Evolutionary conservation across 2,888 invertebrate genomes (phyloP).

Genomic region (Pteria penguin): DNA sequence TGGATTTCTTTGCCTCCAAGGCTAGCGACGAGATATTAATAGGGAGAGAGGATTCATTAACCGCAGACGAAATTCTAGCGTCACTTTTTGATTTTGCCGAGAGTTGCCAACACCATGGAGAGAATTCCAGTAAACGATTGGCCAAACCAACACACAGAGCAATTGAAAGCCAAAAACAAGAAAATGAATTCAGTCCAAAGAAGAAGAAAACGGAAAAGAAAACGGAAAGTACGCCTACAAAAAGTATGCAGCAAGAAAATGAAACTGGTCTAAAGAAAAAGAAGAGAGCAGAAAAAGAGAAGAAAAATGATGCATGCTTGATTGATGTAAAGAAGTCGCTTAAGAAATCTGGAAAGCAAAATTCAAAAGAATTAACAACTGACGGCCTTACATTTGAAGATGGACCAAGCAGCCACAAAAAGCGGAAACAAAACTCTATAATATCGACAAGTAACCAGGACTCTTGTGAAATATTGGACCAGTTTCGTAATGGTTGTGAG

Average conservation of each 20-base stretch:
- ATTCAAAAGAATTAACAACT: too few species aligned
- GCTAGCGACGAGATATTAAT: neutral
- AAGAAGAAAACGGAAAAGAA: neutral
- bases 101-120: neutral
- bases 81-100: neutral
- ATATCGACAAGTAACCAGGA: too few species aligned
- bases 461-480: too few species aligned
- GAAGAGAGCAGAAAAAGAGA: neutral
- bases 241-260: neutral
- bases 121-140: neutral
- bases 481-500: too few species aligned
- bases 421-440: too few species aligned
- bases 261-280: neutral
- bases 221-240: neutral
- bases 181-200: neutral
- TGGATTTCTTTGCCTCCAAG: neutral
- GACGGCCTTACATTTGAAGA: too few species aligned
- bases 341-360: too few species aligned
- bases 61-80: neutral
- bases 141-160: neutral
- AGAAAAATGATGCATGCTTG: too few species aligned
- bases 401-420: too few species aligned
- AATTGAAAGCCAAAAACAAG: neutral
- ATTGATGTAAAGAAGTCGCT: too few species aligned
- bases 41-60: neutral